Percentiles rank a stretch among this genome's conserved stretches.
Evolutionary conservation across 2,797 vertebrate species (phyloP).

Genomic region (Tamandua tetradactyla): DNA sequence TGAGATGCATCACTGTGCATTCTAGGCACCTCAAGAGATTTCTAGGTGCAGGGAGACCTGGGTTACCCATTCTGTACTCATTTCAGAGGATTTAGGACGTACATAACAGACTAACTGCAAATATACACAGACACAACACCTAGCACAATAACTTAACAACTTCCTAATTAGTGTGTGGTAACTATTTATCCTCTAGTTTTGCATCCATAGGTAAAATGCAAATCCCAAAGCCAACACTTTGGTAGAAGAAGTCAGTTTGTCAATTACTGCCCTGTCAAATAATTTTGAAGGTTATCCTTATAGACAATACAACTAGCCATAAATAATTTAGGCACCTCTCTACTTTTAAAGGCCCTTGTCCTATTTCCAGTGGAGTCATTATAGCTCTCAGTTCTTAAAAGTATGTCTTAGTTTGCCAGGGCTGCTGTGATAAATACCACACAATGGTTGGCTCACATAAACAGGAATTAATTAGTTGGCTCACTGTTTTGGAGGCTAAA

Average conservation of each 20-base stretch:
- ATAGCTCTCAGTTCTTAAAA: neutral
- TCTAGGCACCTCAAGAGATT: neutral
- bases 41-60: neutral
- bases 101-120: neutral
- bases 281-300: neutral
- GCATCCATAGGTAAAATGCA: neutral
- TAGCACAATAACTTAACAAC: neutral
- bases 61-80: neutral
- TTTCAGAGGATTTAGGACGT: neutral
- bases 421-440: too few species aligned
- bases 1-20: neutral
- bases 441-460: too few species aligned
- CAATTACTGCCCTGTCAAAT: neutral
- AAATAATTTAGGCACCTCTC: neutral
- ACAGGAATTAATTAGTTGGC: too few species aligned
- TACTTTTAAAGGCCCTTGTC: neutral
- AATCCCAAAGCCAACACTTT: neutral
- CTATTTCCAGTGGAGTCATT: neutral
- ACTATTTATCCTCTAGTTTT: neutral
- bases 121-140: too few species aligned
- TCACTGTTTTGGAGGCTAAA: too few species aligned
- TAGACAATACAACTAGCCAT: neutral
- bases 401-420: too few species aligned
- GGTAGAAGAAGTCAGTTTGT: neutral
- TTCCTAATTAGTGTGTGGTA: neutral